Conservation (phyloP, 35 echinoderm and acorn worm genomes). For the Heliocidaris erythrogramma region DNA sequence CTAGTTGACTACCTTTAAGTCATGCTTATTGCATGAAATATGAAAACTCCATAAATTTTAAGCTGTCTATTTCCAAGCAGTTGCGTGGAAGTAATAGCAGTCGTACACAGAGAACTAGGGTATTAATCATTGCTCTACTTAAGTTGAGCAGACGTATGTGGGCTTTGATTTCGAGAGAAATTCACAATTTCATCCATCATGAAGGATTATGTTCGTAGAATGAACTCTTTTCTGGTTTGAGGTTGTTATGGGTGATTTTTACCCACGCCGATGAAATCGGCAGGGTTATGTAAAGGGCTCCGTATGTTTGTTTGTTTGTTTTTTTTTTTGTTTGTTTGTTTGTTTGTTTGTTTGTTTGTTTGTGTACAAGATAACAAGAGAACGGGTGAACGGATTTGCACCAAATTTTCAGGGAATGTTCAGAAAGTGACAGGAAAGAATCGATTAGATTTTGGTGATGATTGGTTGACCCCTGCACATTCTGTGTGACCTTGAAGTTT, state of each 20-base stretch:
- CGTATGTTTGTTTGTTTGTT: too few species aligned
- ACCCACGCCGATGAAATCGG: too few species aligned
- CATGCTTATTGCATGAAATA: not conserved
- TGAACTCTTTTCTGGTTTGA: not conserved
- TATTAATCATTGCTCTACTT: conserved; percentile 12
- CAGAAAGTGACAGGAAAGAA: too few species aligned
- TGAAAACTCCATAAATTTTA: not conserved
- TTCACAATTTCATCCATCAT: not conserved
- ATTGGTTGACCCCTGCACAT: too few species aligned
- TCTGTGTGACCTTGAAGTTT: too few species aligned
- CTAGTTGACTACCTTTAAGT: not conserved
- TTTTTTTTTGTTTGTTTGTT: too few species aligned
- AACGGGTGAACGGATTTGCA: too few species aligned
- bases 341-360: too few species aligned
- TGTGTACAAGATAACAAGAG: too few species aligned
- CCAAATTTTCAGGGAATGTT: too few species aligned
- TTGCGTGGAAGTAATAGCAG: not conserved
- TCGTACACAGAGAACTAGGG: not conserved
- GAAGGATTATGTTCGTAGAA: not conserved
- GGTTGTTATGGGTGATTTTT: not conserved
- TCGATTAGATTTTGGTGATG: too few species aligned
- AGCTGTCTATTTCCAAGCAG: not conserved
- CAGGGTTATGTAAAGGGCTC: too few species aligned
- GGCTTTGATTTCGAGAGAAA: conserved; percentile 14
- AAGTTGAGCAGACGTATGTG: not conserved